Conservation (phyloP, 2,797 vertebrate species). For the Myotis findleyi region DNA sequence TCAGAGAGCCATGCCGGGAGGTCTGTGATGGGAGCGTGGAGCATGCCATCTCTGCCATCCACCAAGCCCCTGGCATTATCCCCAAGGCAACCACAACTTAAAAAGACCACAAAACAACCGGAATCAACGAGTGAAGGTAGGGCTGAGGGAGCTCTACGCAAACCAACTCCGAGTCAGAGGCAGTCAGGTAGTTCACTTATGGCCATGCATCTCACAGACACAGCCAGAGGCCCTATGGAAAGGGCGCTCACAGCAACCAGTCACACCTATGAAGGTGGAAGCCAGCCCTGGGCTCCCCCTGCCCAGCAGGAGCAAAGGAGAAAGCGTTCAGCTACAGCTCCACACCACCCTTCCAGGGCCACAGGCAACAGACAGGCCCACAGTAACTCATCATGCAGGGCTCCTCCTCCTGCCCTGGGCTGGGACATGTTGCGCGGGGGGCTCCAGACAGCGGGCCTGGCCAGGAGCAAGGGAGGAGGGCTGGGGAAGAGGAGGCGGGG, state of each 20-base stretch:
- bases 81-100: conserved; percentile 41
- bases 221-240: conserved; percentile 62
- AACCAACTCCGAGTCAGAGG: conserved; percentile 68
- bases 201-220: conserved; percentile 67
- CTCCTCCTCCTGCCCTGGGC: conserved; percentile 61
- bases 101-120: conserved; percentile 41
- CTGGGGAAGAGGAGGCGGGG: conserved; percentile 74
- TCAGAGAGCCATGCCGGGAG: conserved; percentile 67
- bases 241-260: conserved; percentile 36
- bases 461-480: conserved; percentile 62
- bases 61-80: conserved; percentile 59
- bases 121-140: conserved; percentile 58
- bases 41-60: conserved; percentile 78
- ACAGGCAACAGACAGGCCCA: conserved; percentile 54
- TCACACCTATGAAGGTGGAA: background rate
- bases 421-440: conserved; percentile 43
- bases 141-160: conserved; percentile 64
- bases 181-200: conserved; percentile 54
- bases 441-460: conserved; percentile 43
- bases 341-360: conserved; percentile 61
- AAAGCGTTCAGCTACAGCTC: conserved; percentile 66
- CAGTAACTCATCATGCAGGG: conserved; percentile 74
- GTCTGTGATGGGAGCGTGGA: conserved; percentile 79
- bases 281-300: conserved; percentile 30
- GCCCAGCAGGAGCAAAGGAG: conserved; percentile 26